Evolutionary conservation across 2,888 invertebrate species (phyloP), one percentile per base, ranked within the genome.

Genomic region (Drosophila paranaensis): DNA sequence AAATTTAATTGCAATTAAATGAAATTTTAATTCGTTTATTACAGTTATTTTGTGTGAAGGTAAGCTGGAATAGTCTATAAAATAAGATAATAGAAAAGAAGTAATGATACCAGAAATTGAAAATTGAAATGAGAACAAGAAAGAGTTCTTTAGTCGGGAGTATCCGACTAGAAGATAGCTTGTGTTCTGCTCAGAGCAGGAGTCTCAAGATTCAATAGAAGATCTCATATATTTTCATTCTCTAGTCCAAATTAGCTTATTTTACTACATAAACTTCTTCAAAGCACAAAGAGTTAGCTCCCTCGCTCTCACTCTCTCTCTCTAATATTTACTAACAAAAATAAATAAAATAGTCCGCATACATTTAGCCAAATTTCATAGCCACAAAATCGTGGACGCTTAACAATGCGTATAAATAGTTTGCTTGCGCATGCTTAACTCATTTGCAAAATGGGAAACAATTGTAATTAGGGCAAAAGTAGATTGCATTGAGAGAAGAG

Each of bases 361-460:
- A 11, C 2, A 16, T n/a, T n/a, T 30, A 16, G 30, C 30, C 1
- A 50, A 13, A 33, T 16, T 33, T 5, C 10, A 30, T 10, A 11
- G 16, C n/a, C 51, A 51, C 56, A 42, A 60, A 63, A 25, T 37
- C 30, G 6, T 40, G 25, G 3, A 16, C 42, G 58, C 46, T 30
- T 16, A 70, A 55, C 57, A 55, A 39, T 65, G 74, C 48, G 43
- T 60, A 16, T 57, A 60, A 75, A 71, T 73, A 54, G 62, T 63
- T 54, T 35, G 11, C 16, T 20, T 48, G 50, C 68, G 51, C 58
- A 68, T 61, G 71, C 56, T 74, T 58, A 74, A 61, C 74, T 66
- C 66, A 77, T 74, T 77, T 74, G 63, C 51, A 50, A 48, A 66
- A 77, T 56, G 48, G 39, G 39, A 35, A 70, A 74, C 67, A 77